Evolutionary conservation across 2,888 invertebrate genomes (phyloP).

Genomic region (Cheilosia scutellata): DNA sequence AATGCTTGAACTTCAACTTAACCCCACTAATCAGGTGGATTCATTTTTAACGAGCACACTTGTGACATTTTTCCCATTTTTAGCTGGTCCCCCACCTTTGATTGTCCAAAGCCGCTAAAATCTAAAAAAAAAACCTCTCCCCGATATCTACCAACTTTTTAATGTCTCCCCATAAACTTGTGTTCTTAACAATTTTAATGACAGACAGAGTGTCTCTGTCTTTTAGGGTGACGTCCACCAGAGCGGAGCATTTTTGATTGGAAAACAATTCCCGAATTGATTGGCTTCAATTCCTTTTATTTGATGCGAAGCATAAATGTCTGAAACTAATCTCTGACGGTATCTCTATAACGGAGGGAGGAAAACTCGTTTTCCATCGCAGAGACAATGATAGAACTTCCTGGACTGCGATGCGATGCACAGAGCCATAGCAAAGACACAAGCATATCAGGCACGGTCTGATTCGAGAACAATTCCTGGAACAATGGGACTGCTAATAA

Average conservation of each 20-base stretch:
- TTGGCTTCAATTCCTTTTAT: conserved; percentile 55
- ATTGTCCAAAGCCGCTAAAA: conserved; percentile 22
- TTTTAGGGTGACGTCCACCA: background rate
- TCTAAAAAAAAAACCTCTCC: conserved; percentile 21
- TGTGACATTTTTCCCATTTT: conserved; percentile 30
- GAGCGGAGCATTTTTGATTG: conserved; percentile 9
- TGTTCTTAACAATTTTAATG: conserved; percentile 44
- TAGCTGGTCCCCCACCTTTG: background rate
- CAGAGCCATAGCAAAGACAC: background rate
- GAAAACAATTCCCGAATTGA: conserved; percentile 61
- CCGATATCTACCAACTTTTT: conserved; percentile 3
- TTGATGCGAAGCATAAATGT: conserved; percentile 39
- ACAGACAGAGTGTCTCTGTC: conserved; percentile 35
- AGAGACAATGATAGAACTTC: conserved; percentile 48
- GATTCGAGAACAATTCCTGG: conserved; percentile 48
- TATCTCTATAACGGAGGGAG: conserved; percentile 1
- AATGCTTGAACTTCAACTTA: conserved; percentile 8
- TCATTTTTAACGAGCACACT: conserved; percentile 34
- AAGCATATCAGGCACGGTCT: background rate
- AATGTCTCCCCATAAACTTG: conserved; percentile 45
- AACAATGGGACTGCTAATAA: conserved; percentile 65
- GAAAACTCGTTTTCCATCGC: conserved; percentile 34
- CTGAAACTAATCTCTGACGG: conserved; percentile 40
- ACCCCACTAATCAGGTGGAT: conserved; percentile 48
- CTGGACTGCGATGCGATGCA: conserved; percentile 12